phyloP scores from a whole-genome alignment of 2,888 invertebrate genomes.

The Macaria notata region DNA sequence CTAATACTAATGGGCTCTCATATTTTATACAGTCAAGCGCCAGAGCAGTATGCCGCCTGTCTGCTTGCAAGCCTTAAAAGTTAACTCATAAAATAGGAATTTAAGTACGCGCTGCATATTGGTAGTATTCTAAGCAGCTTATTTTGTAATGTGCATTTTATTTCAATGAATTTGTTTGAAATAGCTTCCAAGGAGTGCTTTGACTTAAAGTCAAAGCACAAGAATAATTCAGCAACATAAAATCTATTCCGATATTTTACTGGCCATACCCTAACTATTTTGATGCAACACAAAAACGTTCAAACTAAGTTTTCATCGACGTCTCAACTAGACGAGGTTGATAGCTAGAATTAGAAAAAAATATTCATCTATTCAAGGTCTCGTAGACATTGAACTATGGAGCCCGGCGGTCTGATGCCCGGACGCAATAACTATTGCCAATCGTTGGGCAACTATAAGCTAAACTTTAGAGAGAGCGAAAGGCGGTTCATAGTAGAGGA shows the following conservation, averaged over 20 bases:
- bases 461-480: constrained; percentile 40
- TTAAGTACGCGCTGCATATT: background rate
- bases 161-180: too few relatives aligned
- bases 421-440: constrained; percentile 58
- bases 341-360: constrained; percentile 26
- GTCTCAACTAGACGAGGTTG: too few relatives aligned
- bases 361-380: constrained; percentile 52
- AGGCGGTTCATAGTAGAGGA: constrained; percentile 34
- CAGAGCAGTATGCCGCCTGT: background rate
- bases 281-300: too few relatives aligned
- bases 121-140: too few relatives aligned
- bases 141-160: too few relatives aligned
- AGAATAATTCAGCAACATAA: too few relatives aligned
- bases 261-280: too few relatives aligned
- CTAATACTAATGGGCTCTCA: constrained; percentile 10
- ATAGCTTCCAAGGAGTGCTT: too few relatives aligned
- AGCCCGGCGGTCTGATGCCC: constrained; percentile 53
- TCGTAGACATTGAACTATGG: constrained; percentile 61
- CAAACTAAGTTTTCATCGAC: too few relatives aligned
- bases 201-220: too few relatives aligned
- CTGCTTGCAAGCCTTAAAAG: constrained; percentile 3
- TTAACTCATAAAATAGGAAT: constrained; percentile 1
- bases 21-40: constrained; percentile 11
- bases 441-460: constrained; percentile 49
- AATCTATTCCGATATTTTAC: too few relatives aligned